A percentile compares a stretch with the other conserved stretches of the same genome.
Evolutionary conservation across 2,113 vertebrate genomes (phyloP).

Genomic region (Lamprologus lemairii): DNA sequence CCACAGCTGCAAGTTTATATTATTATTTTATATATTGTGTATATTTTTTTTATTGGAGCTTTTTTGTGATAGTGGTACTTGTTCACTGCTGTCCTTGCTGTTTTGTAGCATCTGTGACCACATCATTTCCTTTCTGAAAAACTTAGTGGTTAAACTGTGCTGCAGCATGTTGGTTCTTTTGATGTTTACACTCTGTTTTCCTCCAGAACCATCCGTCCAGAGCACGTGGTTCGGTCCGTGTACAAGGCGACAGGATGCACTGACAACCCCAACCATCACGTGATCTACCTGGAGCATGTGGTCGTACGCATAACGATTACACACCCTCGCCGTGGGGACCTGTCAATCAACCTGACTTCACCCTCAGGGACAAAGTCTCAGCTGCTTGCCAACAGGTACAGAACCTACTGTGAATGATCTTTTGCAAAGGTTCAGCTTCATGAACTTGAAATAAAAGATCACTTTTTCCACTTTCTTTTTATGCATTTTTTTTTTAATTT

Average conservation of each 20-base stretch:
- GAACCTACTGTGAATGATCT: neutral
- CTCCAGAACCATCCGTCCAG: slow-evolving; percentile 90
- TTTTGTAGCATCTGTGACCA: neutral
- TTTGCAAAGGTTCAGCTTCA: neutral
- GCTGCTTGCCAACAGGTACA: slow-evolving; percentile 95
- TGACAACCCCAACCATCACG: slow-evolving; percentile 89
- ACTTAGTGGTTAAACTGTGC: neutral
- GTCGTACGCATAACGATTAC: slow-evolving; percentile 94
- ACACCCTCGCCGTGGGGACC: slow-evolving; percentile 91
- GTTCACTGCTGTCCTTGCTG: neutral
- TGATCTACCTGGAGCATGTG: slow-evolving; percentile 95
- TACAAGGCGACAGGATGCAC: slow-evolving; percentile 96
- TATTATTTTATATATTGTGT: neutral
- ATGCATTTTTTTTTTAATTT: neutral
- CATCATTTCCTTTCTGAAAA: neutral
- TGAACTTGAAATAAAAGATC: neutral
- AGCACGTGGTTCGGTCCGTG: slow-evolving; percentile 88
- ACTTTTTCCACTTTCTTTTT: neutral
- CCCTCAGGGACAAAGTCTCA: slow-evolving; percentile 97
- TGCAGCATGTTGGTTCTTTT: neutral
- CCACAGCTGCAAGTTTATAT: neutral
- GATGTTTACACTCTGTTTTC: neutral
- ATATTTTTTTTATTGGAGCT: neutral
- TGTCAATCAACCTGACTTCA: slow-evolving; percentile 96
- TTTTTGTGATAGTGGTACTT: neutral